Conservation (phyloP, 2,888 invertebrate species). For the Auanema sp. region DNA sequence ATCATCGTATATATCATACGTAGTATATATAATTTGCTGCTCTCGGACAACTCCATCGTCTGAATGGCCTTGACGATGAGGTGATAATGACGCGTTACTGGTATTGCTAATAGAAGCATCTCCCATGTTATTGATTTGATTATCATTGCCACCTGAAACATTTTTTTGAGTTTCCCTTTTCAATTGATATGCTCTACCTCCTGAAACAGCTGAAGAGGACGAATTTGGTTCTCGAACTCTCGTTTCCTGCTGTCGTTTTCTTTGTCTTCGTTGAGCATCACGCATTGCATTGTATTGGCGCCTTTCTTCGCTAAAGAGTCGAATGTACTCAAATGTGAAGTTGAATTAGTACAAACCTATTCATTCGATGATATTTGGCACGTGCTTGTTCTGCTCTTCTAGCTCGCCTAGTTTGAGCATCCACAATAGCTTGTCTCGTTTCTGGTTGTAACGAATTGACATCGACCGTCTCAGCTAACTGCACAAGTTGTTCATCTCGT, state of each 20-base stretch:
- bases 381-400: slow-evolving; percentile 42
- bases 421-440: slow-evolving; percentile 21
- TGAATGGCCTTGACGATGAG: no score
- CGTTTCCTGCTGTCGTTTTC: slow-evolving; percentile 26
- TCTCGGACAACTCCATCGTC: neutral
- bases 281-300: slow-evolving; percentile 41
- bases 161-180: no score
- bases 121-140: no score
- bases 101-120: no score
- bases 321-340: neutral
- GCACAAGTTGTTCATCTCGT: slow-evolving; percentile 37
- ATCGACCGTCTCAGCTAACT: slow-evolving; percentile 28
- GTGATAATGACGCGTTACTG: no score
- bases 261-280: slow-evolving; percentile 33
- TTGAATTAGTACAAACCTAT: slow-evolving; percentile 20
- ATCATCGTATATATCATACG: slow-evolving; percentile 17
- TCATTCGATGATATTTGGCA: slow-evolving; percentile 44
- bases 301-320: slow-evolving; percentile 25
- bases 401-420: slow-evolving; percentile 26
- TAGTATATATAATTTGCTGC: slow-evolving; percentile 9
- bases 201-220: no score
- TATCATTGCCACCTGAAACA: no score
- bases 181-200: no score
- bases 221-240: neutral
- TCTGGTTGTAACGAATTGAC: slow-evolving; percentile 22